Percentiles rank a stretch among this genome's conserved stretches.
Conservation (phyloP, 2,113 vertebrate species). For the Oryctolagus cuniculus region DNA sequence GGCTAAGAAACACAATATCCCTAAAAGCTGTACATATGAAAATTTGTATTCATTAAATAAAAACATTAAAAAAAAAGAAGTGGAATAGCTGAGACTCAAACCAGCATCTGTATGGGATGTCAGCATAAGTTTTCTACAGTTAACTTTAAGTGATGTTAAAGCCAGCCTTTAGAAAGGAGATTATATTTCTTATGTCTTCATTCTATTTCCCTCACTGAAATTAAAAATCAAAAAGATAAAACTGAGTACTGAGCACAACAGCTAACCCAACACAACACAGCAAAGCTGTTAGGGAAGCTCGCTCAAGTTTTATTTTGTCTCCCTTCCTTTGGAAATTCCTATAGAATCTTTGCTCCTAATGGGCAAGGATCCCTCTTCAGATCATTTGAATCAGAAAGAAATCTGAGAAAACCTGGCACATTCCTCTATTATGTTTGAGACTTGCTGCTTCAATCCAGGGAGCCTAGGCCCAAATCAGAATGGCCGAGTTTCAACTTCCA, state of each 20-base stretch:
- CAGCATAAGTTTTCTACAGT: neutral
- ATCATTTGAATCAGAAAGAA: neutral
- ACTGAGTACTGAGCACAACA: neutral
- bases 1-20: too few species aligned
- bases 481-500: neutral
- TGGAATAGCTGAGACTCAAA: too few species aligned
- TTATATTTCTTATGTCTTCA: neutral
- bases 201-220: neutral
- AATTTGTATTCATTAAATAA: too few species aligned
- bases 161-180: neutral
- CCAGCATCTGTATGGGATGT: too few species aligned
- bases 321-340: neutral
- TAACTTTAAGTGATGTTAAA: constrained; percentile 11
- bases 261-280: neutral
- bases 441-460: neutral
- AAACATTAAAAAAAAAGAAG: too few species aligned
- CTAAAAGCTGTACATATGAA: too few species aligned
- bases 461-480: neutral
- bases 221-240: neutral
- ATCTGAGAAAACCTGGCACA: neutral
- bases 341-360: neutral
- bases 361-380: neutral
- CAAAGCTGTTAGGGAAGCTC: neutral
- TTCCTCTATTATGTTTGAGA: neutral
- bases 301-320: neutral